Percentiles rank a stretch among this genome's conserved stretches.
These are phyloP conservation scores for Tyrophagus putrescentiae DNA, from an alignment of 1,140 invertebrate genomes.

Conservation along the genomic window DNA sequence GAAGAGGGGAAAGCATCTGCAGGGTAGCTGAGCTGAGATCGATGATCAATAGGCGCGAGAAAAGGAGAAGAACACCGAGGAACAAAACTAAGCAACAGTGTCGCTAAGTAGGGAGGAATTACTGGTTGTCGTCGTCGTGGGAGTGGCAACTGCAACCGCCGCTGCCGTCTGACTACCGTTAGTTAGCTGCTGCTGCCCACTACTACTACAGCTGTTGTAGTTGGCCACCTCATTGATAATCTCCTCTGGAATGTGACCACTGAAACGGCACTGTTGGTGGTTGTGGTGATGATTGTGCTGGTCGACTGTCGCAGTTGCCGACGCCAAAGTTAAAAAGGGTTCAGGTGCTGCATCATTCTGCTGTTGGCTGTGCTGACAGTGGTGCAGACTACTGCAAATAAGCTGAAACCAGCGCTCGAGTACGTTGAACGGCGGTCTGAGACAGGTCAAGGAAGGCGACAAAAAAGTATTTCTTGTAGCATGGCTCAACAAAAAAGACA, in stretches of 20 bases:
- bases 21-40: no score
- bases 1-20: no score
- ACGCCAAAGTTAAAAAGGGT: background rate
- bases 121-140: no score
- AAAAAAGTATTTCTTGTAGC: no score
- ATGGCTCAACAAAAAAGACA: conserved; percentile 18
- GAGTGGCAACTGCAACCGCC: no score
- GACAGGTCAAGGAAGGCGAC: conserved; percentile 16
- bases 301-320: background rate
- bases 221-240: background rate
- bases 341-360: background rate
- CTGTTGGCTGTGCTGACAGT: background rate
- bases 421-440: conserved; percentile 66
- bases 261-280: background rate
- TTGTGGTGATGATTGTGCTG: background rate
- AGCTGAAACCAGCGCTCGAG: conserved; percentile 64
- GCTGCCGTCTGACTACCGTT: no score
- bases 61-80: no score
- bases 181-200: no score
- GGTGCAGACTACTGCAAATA: conserved; percentile 35
- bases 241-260: background rate
- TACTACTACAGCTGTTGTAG: background rate
- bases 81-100: no score
- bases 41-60: no score
- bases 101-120: no score